Conservation (phyloP, 1,140 invertebrate species). For the Diabrotica virgifera region DNA sequence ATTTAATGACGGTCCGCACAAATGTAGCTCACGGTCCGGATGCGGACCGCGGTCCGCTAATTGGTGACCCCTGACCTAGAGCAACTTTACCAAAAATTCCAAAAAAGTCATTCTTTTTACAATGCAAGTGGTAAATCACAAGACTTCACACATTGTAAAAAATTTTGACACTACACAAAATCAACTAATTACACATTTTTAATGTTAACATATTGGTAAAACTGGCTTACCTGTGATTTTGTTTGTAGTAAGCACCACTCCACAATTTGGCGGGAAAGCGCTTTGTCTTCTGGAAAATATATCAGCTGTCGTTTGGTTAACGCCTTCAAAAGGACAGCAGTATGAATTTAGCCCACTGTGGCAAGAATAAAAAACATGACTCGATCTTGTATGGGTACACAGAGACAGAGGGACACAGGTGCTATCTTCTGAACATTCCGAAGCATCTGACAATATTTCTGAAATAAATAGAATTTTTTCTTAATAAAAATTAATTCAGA, state of each 20-base stretch:
- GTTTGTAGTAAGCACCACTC: conserved; percentile 29
- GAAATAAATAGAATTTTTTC: background rate
- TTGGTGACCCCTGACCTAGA: no score
- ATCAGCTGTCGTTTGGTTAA: conserved; percentile 4
- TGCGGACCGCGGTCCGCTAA: no score
- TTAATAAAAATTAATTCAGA: background rate
- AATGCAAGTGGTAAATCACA: no score
- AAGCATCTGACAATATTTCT: background rate
- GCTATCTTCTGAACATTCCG: conserved; percentile 8
- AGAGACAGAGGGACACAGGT: conserved; percentile 12
- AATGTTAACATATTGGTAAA: no score
- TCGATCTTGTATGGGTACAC: conserved; percentile 3
- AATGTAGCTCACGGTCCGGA: no score
- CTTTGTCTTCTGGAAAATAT: conserved; percentile 12
- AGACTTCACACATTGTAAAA: no score
- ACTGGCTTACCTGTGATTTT: conserved; percentile 45
- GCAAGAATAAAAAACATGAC: conserved; percentile 17
- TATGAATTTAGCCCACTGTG: conserved; percentile 20
- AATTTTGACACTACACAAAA: no score
- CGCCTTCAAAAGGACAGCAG: conserved; percentile 15
- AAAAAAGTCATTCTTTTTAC: no score
- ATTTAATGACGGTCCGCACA: no score
- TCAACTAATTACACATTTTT: no score
- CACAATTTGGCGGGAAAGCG: conserved; percentile 31
- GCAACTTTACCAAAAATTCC: no score